These are phyloP conservation scores for Sclerurus mexicanus DNA, from an alignment of 2,113 vertebrate genomes.

Conservation along the genomic window DNA sequence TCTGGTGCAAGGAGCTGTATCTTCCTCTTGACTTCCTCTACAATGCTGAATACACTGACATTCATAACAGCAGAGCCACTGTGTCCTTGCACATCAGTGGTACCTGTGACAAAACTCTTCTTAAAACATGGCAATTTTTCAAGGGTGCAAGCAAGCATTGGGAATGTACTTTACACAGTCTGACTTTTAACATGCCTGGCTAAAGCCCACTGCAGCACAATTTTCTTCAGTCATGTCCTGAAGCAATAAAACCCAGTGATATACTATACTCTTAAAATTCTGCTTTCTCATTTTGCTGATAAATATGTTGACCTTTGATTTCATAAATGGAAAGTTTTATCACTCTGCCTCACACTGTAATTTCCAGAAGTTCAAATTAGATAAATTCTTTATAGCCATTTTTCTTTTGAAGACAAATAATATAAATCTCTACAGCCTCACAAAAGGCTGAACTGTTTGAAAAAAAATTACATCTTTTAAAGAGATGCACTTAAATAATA, in stretches of 20 bases:
- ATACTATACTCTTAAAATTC: not conserved
- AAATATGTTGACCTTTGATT: not conserved
- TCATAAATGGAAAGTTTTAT: not conserved
- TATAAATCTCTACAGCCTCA: not conserved
- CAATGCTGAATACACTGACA: not conserved
- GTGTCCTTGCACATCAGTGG: not conserved
- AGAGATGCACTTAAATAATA: not conserved
- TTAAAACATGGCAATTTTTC: not conserved
- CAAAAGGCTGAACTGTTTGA: not conserved
- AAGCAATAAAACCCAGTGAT: not conserved
- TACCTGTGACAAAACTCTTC: not conserved
- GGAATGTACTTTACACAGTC: not conserved
- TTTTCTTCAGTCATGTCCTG: not conserved
- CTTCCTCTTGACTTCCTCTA: not conserved
- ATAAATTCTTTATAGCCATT: not conserved
- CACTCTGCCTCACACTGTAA: not conserved
- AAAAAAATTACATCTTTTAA: not conserved
- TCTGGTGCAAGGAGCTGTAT: not conserved
- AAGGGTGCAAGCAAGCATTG: not conserved
- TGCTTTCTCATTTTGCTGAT: not conserved
- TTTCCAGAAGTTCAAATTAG: not conserved
- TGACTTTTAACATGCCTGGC: not conserved
- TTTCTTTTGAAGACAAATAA: not conserved
- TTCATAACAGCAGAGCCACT: not conserved
- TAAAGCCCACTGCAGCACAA: not conserved